Base-by-base conservation (phyloP, 1,140 invertebrate genomes). In the Vanessa tameamea region DNA sequence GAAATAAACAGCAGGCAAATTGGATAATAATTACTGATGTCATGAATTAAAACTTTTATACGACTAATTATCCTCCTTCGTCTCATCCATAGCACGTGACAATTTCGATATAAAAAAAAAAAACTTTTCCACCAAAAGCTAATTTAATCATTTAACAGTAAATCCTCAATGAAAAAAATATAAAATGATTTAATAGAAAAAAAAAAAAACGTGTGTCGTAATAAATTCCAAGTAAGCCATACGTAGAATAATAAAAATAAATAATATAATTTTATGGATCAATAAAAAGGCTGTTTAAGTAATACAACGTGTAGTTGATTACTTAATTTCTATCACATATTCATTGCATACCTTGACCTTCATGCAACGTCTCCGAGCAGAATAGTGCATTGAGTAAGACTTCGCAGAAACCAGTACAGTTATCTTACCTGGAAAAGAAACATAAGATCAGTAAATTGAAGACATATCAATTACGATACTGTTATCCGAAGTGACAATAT, bases 361-460 rank as follows among this genome's bases (percentile, higher is more conserved):
- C 16, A 4, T 1, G 23, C 26, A n/a, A 43, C 31, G n/a, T 15
- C 15, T 3, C 20, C 23, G 11, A 23, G 53, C 14, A 50, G 51
- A 55, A 57, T 50, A 31, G 55, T 13, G 61, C 23, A 51, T 70
- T 20, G 55, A 6, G 20, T 61, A 70, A 59, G 57, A 37, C 37
- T 72, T 72, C 70, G 31, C 47, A 47, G 70, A 72, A 72, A 23
- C 47, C 20, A n/a, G 9, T 15, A 66, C 64, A 48, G 70, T 66
- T 64, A 72, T 72, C 63, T 72, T 72, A 72, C 64, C 70, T 66
- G 70, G 63, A 72, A 71, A 66, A 66, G 70, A 72, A 65, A 65
- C 63, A 72, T 26, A 63, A 57, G 68, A 70, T 70, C 55, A 61
- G n/a, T 69, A 14, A 57, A 26, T 47, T 15, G 23, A 12, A 50